Base-by-base conservation (phyloP, 1,140 invertebrate genomes). In the Eupeodes corollae region DNA sequence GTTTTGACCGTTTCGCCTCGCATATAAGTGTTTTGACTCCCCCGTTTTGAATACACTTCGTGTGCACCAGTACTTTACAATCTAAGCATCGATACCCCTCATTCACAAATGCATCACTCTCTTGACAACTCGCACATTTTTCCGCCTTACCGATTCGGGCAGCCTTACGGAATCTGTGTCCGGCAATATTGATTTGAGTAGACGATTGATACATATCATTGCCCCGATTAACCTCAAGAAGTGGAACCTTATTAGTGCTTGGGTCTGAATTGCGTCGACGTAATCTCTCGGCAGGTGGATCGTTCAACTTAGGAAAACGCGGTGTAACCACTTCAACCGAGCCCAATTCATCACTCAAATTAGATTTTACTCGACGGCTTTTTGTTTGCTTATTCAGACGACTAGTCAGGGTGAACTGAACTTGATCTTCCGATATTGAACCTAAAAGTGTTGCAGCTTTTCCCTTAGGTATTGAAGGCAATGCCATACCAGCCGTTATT, bases 1-100 rank as follows among this genome's bases (percentile, higher is more conserved):
- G 44, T 41, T 50, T 50, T 15, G 49, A 50, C 30, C 34, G 41
- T 44, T 45, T 56, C 48, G 30, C 47, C 45, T 63, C 61, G 59
- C 83, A 86, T 2, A 81, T 79, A 72, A 83, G 78, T 46, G 77
- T 79, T 31, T 80, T 70, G 10, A 85, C 80, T 15, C 80, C 80
- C 48, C 84, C 83, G 60, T 86, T 88, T 57, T 87, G 84, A 47
- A 88, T 86, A 57, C 90, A 92, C 58, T 90, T 90, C 1, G 86
- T 84, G 62, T 93, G 88, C 65, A 89, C 91, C 1, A 85, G 67
- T 47, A 86, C 78, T 61, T 88, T 86, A 63, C 89, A 93, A 55
- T 80, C 80, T 47, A 79, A 75, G 61, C 90, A 93, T 48, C 86
- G 85, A 59, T 86, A 83, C 0, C 87, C 88, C 54, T 88, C 84